Evolutionary conservation across 2,888 invertebrate species (phyloP).

Genomic region (Rhimphoctona megacephalus): DNA sequence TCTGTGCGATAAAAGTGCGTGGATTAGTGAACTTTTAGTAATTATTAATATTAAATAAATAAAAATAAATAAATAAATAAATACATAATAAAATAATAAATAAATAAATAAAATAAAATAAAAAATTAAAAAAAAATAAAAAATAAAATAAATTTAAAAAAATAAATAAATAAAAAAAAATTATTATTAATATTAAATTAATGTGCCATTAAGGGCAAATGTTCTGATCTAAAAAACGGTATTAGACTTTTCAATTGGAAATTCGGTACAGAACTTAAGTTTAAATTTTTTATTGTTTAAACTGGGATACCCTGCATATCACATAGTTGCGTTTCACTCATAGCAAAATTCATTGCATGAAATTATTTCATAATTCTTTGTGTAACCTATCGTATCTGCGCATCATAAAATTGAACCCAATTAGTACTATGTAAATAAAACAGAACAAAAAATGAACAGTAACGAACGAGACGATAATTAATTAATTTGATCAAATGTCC

Average conservation of each 20-base stretch:
- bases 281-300: background rate
- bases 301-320: background rate
- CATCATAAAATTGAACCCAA: background rate
- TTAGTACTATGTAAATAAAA: background rate
- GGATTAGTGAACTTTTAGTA: background rate
- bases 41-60: background rate
- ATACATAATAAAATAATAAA: no score
- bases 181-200: background rate
- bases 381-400: background rate
- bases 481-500: background rate
- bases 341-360: no score
- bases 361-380: background rate
- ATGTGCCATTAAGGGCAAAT: background rate
- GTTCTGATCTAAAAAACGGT: background rate
- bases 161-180: no score
- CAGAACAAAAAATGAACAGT: background rate
- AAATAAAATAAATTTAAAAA: no score
- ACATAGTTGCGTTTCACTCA: no score
- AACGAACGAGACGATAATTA: background rate
- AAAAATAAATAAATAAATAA: no score
- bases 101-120: no score
- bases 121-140: no score
- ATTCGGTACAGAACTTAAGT: background rate
- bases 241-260: background rate
- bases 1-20: background rate